Base-by-base conservation (phyloP, 2,888 invertebrate genomes). In the Isotomurus palustris region DNA sequence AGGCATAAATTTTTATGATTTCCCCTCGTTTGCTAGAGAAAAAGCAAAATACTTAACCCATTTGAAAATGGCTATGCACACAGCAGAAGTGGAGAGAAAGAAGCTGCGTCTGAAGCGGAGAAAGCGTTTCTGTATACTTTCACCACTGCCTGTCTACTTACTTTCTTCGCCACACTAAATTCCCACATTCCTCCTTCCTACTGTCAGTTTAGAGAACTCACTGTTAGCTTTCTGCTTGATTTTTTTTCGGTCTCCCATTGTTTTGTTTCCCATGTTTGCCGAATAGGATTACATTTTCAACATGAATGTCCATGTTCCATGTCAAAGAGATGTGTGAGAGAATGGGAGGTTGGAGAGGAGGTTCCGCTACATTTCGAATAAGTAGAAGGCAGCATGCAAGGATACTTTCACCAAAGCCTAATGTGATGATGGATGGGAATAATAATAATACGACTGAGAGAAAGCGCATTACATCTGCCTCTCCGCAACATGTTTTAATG, bases 21-120 rank as follows among this genome's bases (percentile, higher is more conserved):
- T 49, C 49, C 49, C 17, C 36, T 35, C 21, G 12, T 24, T 47
- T 29, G 29, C 49, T 35, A 49, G 21, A 49, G 21, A 8, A 25
- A 35, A n/a, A 49, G 36, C 4, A 49, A 49, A 49, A 49, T 49
- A 49, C 49, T 49, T 49, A 49, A 35, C 49, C 49, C 49, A 49
- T 35, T 35, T 21, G 49, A 35, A 35, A 49, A 49, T 49, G 21
- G 35, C 22, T 5, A 47, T 27, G 28, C 47, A 47, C 17, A 38
- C 5, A 19, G 5, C 5, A 14, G 38, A 38, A 38, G 19, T 17
- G n/a, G 19, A 17, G 19, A 17, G 14, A 32, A 10, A 32, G n/a
- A 17, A 38, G 4, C 5, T n/a, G 8, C n/a, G n/a, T n/a, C n/a
- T n/a, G n/a, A n/a, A n/a, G n/a, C n/a, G n/a, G n/a, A n/a, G n/a